Evolutionary conservation across 2,113 vertebrate genomes (phyloP), one percentile per base, ranked within the genome.

Genomic region (Aleadryas rufinucha): DNA sequence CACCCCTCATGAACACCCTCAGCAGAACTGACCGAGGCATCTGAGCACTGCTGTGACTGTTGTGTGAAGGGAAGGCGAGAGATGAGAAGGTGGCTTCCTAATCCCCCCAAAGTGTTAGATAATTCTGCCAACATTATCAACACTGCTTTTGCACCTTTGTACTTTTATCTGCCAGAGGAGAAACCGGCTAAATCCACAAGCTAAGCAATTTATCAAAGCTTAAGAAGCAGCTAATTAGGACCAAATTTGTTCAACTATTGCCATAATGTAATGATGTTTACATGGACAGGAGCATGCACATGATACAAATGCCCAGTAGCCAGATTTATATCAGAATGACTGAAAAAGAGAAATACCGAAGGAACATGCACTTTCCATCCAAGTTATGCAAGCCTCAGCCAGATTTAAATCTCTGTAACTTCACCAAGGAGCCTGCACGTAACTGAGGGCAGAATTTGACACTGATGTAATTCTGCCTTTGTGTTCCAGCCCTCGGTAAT

Each of bases 391-490:
- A 70, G 60, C 19, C 71, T 85, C 66, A 89, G 63, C 42, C 65
- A 39, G 84, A 85, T 70, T 87, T 44, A 87, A 87, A 83, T 41
- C 22, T n/a, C 71, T 49, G 28, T 23, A 86, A 84, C 52, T 86
- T 80, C 56, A 49, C 35, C 27, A 41, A 81, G 64, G 44, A 86
- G 68, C 44, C 77, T 87, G 68, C 39, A 86, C 1, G 3, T 41
- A 86, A 86, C 35, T 68, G 71, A 94, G 88, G 68, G 76, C 64
- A 89, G 52, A 64, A 84, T 86, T 41, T 71, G 95, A 95, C 92
- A 90, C n/a, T 64, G 72, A 75, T 50, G 35, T 57, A 91, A 93
- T 87, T 88, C 82, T 69, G 89, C 78, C 70, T 96, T 94, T 95
- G 74, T 93, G 80, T 74, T 90, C 74, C 42, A 71, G 42, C 82